These are phyloP conservation scores for Pipistrellus pygmaeus DNA, from an alignment of 2,797 vertebrate species.

Conservation along the genomic window DNA sequence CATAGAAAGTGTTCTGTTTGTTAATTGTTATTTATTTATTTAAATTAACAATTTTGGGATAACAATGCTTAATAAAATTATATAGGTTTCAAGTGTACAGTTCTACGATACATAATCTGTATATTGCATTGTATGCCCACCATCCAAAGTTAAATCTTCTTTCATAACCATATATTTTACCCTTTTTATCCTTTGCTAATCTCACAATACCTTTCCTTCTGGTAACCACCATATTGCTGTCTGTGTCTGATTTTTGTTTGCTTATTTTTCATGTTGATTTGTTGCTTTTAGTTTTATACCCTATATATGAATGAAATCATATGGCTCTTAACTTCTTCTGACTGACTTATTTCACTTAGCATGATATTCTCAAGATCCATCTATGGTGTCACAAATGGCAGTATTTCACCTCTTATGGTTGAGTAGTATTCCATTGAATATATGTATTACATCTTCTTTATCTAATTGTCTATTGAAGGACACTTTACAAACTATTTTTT, in stretches of 20 bases:
- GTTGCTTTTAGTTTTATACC: neutral
- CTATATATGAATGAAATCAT: neutral
- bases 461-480: neutral
- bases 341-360: neutral
- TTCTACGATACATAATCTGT: neutral
- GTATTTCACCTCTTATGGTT: neutral
- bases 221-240: neutral
- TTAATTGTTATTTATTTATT: neutral
- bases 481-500: too few relatives aligned
- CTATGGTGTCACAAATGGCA: neutral
- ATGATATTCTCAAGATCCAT: neutral
- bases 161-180: neutral
- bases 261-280: neutral
- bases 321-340: neutral
- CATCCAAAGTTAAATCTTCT: neutral
- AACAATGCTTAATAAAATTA: neutral
- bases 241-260: neutral
- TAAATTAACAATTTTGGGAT: neutral
- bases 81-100: neutral
- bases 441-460: neutral
- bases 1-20: neutral
- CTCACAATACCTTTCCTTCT: neutral
- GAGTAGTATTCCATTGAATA: neutral
- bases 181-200: neutral
- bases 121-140: neutral